Conservation (phyloP, 2,797 vertebrate species). For the Furcifer pardalis region DNA sequence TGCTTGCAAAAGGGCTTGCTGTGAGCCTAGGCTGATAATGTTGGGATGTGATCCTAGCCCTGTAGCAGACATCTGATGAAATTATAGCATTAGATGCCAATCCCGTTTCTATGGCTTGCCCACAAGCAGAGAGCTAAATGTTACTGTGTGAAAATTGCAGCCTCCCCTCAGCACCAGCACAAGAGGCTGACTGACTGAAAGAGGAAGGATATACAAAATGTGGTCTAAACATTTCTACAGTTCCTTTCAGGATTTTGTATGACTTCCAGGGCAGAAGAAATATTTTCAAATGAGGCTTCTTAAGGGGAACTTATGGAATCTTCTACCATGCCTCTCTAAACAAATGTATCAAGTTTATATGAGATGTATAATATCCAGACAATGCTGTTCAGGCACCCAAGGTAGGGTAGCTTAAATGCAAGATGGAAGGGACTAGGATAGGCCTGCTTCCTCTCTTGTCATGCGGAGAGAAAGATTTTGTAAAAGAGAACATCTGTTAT, state of each 20-base stretch:
- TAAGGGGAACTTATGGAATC: not conserved
- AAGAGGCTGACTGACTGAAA: constrained; percentile 17
- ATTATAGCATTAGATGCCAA: not conserved
- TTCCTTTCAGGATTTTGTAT: not conserved
- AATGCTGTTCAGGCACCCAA: too few relatives aligned
- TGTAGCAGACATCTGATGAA: not conserved
- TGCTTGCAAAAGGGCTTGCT: not conserved
- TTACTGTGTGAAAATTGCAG: not conserved
- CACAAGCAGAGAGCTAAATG: not conserved
- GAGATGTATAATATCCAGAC: not conserved
- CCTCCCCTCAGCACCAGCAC: not conserved
- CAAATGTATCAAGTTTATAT: not conserved
- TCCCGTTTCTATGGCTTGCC: not conserved
- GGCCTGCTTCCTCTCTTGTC: too few relatives aligned
- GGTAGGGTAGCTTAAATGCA: too few relatives aligned
- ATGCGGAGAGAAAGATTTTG: too few relatives aligned
- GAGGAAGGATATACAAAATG: constrained; percentile 7
- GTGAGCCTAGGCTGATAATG: not conserved
- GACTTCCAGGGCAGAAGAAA: not conserved
- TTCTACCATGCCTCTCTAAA: not conserved
- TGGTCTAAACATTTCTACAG: constrained; percentile 7
- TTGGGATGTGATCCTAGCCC: not conserved
- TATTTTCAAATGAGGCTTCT: constrained; percentile 8
- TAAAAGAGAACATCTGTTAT: too few relatives aligned
- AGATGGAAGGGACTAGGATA: too few relatives aligned